Evolutionary conservation across 2,888 invertebrate species (phyloP), one percentile per base, ranked within the genome.

Genomic region (Sphaerolaimus hirsutus): DNA sequence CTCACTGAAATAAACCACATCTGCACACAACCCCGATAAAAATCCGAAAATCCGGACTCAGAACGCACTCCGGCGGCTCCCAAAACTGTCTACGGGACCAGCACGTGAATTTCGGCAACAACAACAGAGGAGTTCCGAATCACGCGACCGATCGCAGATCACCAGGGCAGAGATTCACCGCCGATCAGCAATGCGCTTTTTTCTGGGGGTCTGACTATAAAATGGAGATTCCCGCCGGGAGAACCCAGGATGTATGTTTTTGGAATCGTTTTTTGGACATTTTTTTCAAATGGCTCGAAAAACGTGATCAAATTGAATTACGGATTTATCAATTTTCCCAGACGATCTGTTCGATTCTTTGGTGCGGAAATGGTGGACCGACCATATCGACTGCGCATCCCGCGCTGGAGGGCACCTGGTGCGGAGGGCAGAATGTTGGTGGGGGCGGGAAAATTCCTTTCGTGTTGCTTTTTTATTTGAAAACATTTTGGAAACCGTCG

Each of bases 351-450:
- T 54, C 57, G 2, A 60, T 60, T 46, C 48, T 60, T 2, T 60
- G 60, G 61, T 61, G 61, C 45, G 61, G 61, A 24, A 62, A 61
- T 44, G 56, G 57, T 43, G 61, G 60, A 10, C 60, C 61, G 19
- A 60, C 60, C 3, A 62, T 61, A 14, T 58, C 58, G 17, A 61
- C 61, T 3, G 60, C 61, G n/a, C 61, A 61, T 53, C 61, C 61
- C 1, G 61, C 61, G 1, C 46, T 60, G 7, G 61, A 61, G 50
- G 61, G 61, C 21, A 59, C 58, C 47, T 61, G 59, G 58, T 61
- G 61, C 46, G 61, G 61, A 24, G 52, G 50, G 19, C 48, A 55
- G 32, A 56, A 55, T 48, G 58, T 56, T 27, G 46, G 36, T 49
- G 22, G 2, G n/a, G n/a, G n/a, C n/a, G n/a, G n/a, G n/a, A n/a